A percentile compares a stretch with the other conserved stretches of the same genome.
phyloP scores from a whole-genome alignment of 1,140 invertebrate species.

The Elymnias hypermnestra region DNA sequence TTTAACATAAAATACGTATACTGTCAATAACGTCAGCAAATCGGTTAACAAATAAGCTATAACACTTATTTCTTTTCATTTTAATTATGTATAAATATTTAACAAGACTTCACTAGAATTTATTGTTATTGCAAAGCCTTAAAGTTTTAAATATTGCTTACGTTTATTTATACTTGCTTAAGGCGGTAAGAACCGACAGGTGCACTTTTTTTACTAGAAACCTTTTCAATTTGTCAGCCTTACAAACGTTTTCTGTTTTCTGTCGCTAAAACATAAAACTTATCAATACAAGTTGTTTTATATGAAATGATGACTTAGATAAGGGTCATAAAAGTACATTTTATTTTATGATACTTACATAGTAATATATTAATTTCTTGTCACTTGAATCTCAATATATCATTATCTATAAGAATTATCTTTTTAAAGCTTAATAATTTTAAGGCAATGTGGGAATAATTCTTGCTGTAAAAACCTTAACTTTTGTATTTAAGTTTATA shows the following conservation, averaged over 20 bases:
- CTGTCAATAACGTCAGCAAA: background rate
- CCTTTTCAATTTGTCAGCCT: conserved; percentile 11
- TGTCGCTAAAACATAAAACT: conserved; percentile 1
- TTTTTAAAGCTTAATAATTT: background rate
- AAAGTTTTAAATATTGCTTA: conserved; percentile 10
- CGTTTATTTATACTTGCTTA: conserved; percentile 8
- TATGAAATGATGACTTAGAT: background rate
- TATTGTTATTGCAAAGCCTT: conserved; percentile 13
- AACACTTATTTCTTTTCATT: conserved; percentile 8
- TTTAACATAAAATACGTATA: too few species aligned
- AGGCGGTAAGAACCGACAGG: conserved; percentile 10
- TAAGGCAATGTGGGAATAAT: background rate
- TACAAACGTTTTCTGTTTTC: conserved; percentile 1
- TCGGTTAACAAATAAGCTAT: background rate
- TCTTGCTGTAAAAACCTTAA: too few species aligned
- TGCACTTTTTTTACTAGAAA: conserved; percentile 10
- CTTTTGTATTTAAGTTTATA: too few species aligned
- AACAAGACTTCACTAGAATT: conserved; percentile 6
- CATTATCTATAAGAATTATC: background rate
- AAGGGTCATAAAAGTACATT: background rate
- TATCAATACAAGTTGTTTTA: conserved; percentile 1
- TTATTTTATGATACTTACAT: background rate
- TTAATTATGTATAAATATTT: conserved; percentile 10
- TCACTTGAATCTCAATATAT: too few species aligned
- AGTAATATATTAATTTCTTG: background rate